phyloP scores from a whole-genome alignment of 2,888 invertebrate species.

The Perizoma affinitatum region DNA sequence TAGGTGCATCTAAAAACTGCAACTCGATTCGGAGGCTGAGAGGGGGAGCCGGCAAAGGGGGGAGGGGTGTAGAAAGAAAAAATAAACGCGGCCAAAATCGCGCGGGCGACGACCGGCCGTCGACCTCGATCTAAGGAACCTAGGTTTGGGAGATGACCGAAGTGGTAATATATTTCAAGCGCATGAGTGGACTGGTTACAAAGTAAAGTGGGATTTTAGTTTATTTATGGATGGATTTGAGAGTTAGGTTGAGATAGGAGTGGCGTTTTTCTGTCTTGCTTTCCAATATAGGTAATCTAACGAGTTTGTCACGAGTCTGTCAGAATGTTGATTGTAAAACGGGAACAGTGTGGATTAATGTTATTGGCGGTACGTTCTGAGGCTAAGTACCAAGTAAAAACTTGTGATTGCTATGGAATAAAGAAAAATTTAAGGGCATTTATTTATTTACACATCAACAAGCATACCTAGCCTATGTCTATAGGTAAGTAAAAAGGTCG shows the following conservation, averaged over 20 bases:
- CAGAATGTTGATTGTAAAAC: too few relatives aligned
- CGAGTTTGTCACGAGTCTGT: too few relatives aligned
- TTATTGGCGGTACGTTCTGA: too few relatives aligned
- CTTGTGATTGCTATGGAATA: too few relatives aligned
- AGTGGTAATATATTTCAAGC: constrained; percentile 17
- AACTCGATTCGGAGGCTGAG: constrained; percentile 72
- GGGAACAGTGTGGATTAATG: too few relatives aligned
- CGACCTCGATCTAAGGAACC: constrained; percentile 60
- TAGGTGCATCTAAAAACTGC: constrained; percentile 84
- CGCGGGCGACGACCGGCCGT: constrained; percentile 79
- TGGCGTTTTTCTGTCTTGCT: too few relatives aligned
- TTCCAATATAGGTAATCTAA: too few relatives aligned
- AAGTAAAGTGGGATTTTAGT: constrained; percentile 4
- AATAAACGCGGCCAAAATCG: constrained; percentile 66
- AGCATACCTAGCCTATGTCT: too few relatives aligned
- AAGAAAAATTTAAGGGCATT: too few relatives aligned
- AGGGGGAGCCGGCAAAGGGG: constrained; percentile 40
- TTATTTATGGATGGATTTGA: constrained; percentile 1
- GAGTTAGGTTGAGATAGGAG: not conserved
- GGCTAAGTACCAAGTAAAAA: too few relatives aligned
- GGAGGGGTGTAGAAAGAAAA: constrained; percentile 51
- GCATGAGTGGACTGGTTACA: constrained; percentile 7
- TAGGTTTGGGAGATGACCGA: constrained; percentile 48
- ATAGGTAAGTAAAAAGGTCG: too few relatives aligned
- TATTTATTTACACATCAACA: too few relatives aligned